phyloP scores from a whole-genome alignment of 2,797 vertebrate species.

The Gadopsis marmoratus region DNA sequence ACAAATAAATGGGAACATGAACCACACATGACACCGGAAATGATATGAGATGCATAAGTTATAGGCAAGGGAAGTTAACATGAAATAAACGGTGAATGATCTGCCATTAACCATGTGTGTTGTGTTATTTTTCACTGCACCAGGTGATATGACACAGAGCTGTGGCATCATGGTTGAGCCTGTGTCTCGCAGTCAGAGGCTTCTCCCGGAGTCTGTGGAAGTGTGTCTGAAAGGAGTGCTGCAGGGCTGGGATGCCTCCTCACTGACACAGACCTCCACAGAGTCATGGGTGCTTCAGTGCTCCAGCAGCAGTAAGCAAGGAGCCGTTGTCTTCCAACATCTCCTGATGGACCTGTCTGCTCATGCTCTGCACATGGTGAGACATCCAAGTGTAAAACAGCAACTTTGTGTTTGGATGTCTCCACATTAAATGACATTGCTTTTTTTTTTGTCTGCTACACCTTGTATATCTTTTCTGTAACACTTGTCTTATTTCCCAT shows the following conservation, averaged over 20 bases:
- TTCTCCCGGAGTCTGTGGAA: slow-evolving; percentile 77
- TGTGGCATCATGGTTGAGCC: slow-evolving; percentile 88
- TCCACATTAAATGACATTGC: neutral
- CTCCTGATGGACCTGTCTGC: slow-evolving; percentile 81
- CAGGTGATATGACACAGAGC: slow-evolving; percentile 73
- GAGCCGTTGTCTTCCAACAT: slow-evolving; percentile 75
- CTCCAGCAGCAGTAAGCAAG: slow-evolving; percentile 44
- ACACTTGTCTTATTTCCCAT: neutral
- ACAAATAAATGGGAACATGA: neutral
- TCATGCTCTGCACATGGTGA: slow-evolving; percentile 88
- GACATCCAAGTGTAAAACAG: neutral
- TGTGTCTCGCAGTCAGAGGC: slow-evolving; percentile 83
- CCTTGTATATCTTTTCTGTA: no score
- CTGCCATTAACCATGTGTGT: neutral
- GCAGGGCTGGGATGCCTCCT: slow-evolving; percentile 78
- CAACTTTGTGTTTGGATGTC: no score
- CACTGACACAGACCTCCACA: slow-evolving; percentile 65
- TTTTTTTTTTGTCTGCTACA: neutral
- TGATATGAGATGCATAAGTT: neutral
- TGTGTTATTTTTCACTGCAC: slow-evolving; percentile 17
- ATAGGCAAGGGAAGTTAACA: neutral
- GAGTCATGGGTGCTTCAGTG: slow-evolving; percentile 90
- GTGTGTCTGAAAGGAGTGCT: slow-evolving; percentile 87
- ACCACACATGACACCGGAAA: neutral
- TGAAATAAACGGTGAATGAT: neutral